Conservation (phyloP, 2,888 invertebrate species). For the Drosophila stalkeri region DNA sequence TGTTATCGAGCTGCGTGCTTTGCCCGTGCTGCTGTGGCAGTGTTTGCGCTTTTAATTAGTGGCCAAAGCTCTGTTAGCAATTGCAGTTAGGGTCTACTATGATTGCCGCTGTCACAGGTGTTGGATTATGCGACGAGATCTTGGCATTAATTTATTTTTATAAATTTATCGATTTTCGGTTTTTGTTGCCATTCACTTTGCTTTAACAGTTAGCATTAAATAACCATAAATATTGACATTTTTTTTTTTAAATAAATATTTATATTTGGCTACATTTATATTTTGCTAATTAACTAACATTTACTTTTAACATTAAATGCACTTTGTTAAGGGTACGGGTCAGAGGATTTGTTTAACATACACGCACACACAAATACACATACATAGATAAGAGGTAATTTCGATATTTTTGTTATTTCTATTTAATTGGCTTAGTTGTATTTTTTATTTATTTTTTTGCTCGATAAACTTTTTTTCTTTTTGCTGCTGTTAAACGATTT, state of each 20-base stretch:
- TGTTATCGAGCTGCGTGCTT: slow-evolving; percentile 22
- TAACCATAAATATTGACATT: slow-evolving; percentile 12
- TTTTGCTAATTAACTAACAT: slow-evolving; percentile 3
- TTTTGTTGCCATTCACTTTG: slow-evolving; percentile 24
- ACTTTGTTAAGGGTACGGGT: slow-evolving; percentile 41
- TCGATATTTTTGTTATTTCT: slow-evolving; percentile 5
- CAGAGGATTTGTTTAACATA: slow-evolving; percentile 18
- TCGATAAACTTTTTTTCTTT: slow-evolving; percentile 7
- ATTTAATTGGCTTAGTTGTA: slow-evolving; percentile 46
- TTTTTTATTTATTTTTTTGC: neutral
- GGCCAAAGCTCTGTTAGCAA: slow-evolving; percentile 11
- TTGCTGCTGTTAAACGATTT: slow-evolving; percentile 19
- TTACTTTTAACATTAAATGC: slow-evolving; percentile 51
- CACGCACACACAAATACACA: slow-evolving; percentile 4
- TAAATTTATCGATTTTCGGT: slow-evolving; percentile 54
- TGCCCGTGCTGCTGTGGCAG: slow-evolving; percentile 44
- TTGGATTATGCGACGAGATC: slow-evolving; percentile 11
- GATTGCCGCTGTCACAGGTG: slow-evolving; percentile 6
- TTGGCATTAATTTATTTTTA: slow-evolving; percentile 40
- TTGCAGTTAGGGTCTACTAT: neutral
- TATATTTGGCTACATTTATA: slow-evolving; percentile 12
- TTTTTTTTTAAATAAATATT: slow-evolving; percentile 2
- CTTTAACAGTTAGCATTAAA: slow-evolving; percentile 6
- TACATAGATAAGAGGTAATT: slow-evolving; percentile 3
- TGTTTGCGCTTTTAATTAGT: slow-evolving; percentile 44